Conservation (phyloP, 23 tunicate genomes). For the Ciona savignyi region DNA sequence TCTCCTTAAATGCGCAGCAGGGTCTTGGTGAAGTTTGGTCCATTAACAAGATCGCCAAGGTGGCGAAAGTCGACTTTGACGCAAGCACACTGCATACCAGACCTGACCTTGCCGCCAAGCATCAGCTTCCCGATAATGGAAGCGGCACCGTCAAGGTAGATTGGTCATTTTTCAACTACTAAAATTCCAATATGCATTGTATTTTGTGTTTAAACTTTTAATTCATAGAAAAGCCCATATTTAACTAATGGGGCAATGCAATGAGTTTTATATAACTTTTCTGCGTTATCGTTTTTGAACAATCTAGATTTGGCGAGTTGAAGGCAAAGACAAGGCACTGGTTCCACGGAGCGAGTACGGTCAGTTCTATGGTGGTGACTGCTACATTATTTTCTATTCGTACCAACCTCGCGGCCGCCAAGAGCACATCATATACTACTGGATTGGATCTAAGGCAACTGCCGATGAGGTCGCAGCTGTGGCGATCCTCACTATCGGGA, state of each 20-base stretch:
- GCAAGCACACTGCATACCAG: conserved; percentile 82
- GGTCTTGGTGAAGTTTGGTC: conserved; percentile 92
- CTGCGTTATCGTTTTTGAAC: background rate
- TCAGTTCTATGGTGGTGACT: conserved; percentile 92
- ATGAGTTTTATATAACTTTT: background rate
- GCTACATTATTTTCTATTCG: conserved; percentile 84
- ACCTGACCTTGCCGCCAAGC: conserved; percentile 89
- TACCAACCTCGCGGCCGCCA: conserved; percentile 56
- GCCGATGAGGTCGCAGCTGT: conserved; percentile 81
- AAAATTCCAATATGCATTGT: no score
- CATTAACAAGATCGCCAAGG: conserved; percentile 78
- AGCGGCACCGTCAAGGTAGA: conserved; percentile 57
- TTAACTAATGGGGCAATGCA: background rate
- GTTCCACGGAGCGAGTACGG: conserved; percentile 50
- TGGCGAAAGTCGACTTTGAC: conserved; percentile 91
- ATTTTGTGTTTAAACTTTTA: no score
- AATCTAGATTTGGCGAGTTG: conserved; percentile 78
- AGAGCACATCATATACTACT: conserved; percentile 71
- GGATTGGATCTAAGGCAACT: conserved; percentile 86
- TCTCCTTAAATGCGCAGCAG: conserved; percentile 52
- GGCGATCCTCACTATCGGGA: conserved; percentile 65
- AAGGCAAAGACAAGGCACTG: conserved; percentile 34
- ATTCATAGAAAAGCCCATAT: no score
- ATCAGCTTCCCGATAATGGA: conserved; percentile 88
- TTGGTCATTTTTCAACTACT: no score